A percentile compares a stretch with the other conserved stretches of the same genome.
These are phyloP conservation scores for Anolis sagrei DNA, from an alignment of 2,113 vertebrate genomes.

Conservation along the genomic window DNA sequence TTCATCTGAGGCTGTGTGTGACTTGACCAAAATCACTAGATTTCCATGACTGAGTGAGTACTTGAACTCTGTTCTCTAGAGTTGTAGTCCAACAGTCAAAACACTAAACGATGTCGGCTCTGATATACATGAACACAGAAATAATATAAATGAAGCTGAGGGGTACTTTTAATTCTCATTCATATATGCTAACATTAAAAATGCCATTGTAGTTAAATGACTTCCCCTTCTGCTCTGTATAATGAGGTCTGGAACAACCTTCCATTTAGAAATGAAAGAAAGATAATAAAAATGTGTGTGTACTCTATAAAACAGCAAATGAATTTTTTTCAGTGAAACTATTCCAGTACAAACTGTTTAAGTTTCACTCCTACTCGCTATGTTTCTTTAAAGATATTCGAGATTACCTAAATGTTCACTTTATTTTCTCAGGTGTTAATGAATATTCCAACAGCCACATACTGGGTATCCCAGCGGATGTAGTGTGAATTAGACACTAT, in stretches of 20 bases:
- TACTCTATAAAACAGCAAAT: conserved; percentile 1
- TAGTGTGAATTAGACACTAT: neutral
- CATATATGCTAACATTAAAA: neutral
- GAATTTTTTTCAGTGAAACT: neutral
- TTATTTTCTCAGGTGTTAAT: neutral
- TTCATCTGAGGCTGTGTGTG: too few species aligned
- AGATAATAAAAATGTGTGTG: neutral
- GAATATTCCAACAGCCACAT: neutral
- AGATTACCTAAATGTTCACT: conserved; percentile 10
- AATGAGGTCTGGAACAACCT: neutral
- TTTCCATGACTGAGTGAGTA: too few species aligned
- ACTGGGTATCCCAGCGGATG: neutral
- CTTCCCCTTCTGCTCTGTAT: neutral
- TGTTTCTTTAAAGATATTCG: neutral
- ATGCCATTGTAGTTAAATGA: conserved; percentile 3
- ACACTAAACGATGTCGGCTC: too few species aligned
- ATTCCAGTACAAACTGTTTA: conserved; percentile 28
- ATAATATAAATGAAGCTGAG: neutral
- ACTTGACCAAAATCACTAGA: too few species aligned
- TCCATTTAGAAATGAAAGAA: neutral
- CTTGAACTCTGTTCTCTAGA: too few species aligned
- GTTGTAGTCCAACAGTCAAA: neutral
- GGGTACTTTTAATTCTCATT: neutral
- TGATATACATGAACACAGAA: neutral
- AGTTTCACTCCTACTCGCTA: neutral